Percentiles rank a stretch among this genome's conserved stretches.
Conservation (phyloP, 2,888 invertebrate genomes). For the Lysandra bellargus region DNA sequence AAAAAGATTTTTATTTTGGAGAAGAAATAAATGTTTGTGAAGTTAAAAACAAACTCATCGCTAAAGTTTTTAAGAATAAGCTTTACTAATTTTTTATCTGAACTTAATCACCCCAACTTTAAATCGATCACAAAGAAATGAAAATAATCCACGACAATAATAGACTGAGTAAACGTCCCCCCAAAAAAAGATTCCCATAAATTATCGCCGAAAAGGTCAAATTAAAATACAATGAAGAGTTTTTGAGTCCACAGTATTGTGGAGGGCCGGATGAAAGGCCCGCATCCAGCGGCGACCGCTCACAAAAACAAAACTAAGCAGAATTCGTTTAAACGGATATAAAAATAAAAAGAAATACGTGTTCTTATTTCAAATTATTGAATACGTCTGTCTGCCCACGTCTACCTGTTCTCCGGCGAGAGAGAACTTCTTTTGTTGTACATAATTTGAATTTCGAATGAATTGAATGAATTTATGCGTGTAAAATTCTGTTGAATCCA, state of each 20-base stretch:
- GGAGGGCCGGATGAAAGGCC: slow-evolving; percentile 75
- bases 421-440: slow-evolving; percentile 58
- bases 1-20: background rate
- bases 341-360: slow-evolving; percentile 79
- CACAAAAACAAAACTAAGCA: slow-evolving; percentile 79
- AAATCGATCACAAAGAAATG: slow-evolving; percentile 66
- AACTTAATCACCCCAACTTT: slow-evolving; percentile 55
- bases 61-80: slow-evolving; percentile 10
- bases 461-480: slow-evolving; percentile 59
- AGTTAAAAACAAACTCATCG: background rate
- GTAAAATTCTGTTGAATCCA: slow-evolving; percentile 41
- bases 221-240: slow-evolving; percentile 81
- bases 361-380: slow-evolving; percentile 79
- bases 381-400: slow-evolving; percentile 76
- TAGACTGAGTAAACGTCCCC: slow-evolving; percentile 75
- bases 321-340: slow-evolving; percentile 79
- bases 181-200: slow-evolving; percentile 74
- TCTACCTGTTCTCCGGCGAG: slow-evolving; percentile 66
- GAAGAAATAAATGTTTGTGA: background rate
- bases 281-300: slow-evolving; percentile 66
- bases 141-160: slow-evolving; percentile 71
- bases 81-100: slow-evolving; percentile 39
- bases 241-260: slow-evolving; percentile 80
- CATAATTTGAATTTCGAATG: slow-evolving; percentile 57
- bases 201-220: slow-evolving; percentile 81